Evolutionary conservation across 2,113 vertebrate genomes (phyloP).

Genomic region (Copsychus sechellarum): DNA sequence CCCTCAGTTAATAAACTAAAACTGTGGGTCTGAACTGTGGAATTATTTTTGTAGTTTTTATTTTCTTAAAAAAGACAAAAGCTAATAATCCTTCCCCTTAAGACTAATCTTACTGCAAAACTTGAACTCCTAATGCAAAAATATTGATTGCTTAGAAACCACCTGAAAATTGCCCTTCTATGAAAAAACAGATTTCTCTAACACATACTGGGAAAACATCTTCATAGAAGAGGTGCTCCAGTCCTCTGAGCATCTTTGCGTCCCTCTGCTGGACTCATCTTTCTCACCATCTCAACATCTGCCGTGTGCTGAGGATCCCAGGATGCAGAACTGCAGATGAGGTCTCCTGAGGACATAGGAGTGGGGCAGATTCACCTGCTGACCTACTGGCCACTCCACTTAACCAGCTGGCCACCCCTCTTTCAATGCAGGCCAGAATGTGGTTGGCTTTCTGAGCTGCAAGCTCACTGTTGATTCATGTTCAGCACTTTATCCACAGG

Average conservation of each 20-base stretch:
- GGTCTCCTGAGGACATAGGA: not conserved
- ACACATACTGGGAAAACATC: not conserved
- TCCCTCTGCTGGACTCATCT: not conserved
- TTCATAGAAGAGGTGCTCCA: not conserved
- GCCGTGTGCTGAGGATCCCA: not conserved
- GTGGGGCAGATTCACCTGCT: not conserved
- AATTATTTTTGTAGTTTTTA: not conserved
- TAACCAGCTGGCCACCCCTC: not conserved
- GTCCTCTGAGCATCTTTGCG: not conserved
- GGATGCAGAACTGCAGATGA: not conserved
- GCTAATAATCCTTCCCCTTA: not conserved
- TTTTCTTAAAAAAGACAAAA: not conserved
- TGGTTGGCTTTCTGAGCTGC: not conserved
- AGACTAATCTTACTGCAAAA: not conserved
- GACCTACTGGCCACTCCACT: not conserved
- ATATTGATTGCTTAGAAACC: not conserved
- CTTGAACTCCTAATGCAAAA: not conserved
- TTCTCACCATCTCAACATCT: accelerated
- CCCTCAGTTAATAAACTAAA: not conserved
- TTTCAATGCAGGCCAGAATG: not conserved
- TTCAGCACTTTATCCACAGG: not conserved
- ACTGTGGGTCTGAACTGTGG: not conserved
- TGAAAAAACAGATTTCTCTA: not conserved
- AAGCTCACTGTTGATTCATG: not conserved
- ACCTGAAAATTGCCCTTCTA: not conserved